A percentile compares a stretch with the other conserved stretches of the same genome.
These are phyloP conservation scores for Galagoides demidoff DNA, from an alignment of 2,797 vertebrate genomes.

Conservation along the genomic window DNA sequence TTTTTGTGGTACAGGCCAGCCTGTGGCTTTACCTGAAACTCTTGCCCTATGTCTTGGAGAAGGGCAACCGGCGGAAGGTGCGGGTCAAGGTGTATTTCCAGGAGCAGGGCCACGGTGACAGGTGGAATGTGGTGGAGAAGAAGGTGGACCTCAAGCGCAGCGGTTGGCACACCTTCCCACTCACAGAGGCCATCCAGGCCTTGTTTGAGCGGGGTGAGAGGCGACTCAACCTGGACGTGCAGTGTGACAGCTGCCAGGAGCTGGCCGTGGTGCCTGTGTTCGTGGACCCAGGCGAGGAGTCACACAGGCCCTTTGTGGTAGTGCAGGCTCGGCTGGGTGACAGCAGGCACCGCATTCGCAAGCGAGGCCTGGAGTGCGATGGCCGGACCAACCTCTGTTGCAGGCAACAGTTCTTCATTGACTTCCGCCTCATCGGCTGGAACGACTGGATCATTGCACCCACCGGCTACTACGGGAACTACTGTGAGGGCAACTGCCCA, in stretches of 20 bases:
- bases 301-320: constrained; percentile 97
- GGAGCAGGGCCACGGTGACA: constrained; percentile 90
- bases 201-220: constrained; percentile 93
- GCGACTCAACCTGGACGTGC: constrained; percentile 96
- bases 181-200: constrained; percentile 94
- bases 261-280: constrained; percentile 92
- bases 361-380: constrained; percentile 97
- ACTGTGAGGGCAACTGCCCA: constrained; percentile 98
- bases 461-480: constrained; percentile 98
- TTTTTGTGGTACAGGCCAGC: constrained; percentile 96
- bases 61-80: constrained; percentile 94
- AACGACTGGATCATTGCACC: constrained; percentile 99
- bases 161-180: constrained; percentile 98
- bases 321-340: constrained; percentile 94
- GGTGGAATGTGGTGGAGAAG: constrained; percentile 95
- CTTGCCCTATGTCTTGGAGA: constrained; percentile 93
- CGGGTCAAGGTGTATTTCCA: constrained; percentile 95
- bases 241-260: constrained; percentile 94
- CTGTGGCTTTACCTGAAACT: constrained; percentile 98
- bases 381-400: constrained; percentile 97
- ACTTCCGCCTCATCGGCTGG: constrained; percentile 99
- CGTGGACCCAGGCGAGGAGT: constrained; percentile 93
- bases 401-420: constrained; percentile 99
- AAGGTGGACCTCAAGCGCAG: constrained; percentile 97
- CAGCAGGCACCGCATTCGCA: constrained; percentile 96